Evolutionary conservation across 2,797 vertebrate species (phyloP).

Genomic region (Peromyscus nudipes): DNA sequence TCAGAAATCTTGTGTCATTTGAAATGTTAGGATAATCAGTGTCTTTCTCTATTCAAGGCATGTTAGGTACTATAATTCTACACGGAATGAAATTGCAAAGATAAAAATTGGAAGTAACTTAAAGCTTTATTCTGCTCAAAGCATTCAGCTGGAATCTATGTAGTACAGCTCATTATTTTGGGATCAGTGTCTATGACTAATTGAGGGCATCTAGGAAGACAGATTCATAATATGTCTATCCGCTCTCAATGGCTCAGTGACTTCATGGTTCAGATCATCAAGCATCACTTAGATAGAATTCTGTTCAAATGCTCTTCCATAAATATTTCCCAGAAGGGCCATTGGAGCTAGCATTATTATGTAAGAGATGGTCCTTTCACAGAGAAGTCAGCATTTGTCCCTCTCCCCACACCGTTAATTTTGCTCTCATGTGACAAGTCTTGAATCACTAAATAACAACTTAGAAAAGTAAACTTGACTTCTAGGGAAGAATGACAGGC

Average conservation of each 20-base stretch:
- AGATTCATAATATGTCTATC: background rate
- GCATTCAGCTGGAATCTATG: background rate
- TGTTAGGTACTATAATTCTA: slow-evolving; percentile 5
- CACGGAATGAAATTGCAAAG: background rate
- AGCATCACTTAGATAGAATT: slow-evolving; percentile 27
- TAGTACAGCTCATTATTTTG: background rate
- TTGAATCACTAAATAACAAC: background rate
- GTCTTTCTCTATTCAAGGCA: background rate
- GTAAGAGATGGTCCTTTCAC: background rate
- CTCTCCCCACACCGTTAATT: background rate
- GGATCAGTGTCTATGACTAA: slow-evolving; percentile 8
- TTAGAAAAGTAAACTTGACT: background rate
- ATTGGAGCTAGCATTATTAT: slow-evolving; percentile 21
- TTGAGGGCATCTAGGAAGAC: background rate
- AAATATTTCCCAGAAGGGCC: slow-evolving; percentile 11
- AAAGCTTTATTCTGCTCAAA: slow-evolving; percentile 13
- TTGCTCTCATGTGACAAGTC: background rate
- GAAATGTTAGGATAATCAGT: background rate
- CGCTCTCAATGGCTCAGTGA: background rate
- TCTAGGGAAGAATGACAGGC: slow-evolving; percentile 1
- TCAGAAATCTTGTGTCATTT: slow-evolving; percentile 1
- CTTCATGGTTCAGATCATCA: slow-evolving; percentile 25
- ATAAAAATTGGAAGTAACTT: background rate
- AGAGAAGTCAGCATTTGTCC: background rate
- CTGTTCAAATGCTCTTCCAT: background rate